Percentiles rank a stretch among this genome's conserved stretches.
Conservation (phyloP, 35 echinoderm and acorn worm species). For the Hemicentrotus pulcherrimus region DNA sequence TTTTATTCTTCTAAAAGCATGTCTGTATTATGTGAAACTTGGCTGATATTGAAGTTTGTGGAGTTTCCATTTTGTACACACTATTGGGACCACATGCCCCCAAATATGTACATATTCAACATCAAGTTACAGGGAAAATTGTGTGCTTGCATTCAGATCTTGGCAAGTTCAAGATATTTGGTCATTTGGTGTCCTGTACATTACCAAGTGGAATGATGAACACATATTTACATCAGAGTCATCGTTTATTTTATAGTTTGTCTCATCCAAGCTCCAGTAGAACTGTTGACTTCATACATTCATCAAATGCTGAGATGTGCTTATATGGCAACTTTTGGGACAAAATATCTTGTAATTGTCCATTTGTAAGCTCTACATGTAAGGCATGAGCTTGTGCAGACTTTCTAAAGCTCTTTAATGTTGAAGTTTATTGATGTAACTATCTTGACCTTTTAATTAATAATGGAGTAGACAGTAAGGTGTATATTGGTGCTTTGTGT, state of each 20-base stretch:
- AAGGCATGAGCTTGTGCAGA: no score
- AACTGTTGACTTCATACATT: no score
- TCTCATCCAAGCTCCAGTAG: no score
- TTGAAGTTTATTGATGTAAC: neutral
- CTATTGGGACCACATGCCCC: neutral
- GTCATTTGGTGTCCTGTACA: no score
- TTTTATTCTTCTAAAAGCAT: neutral
- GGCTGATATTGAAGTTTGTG: neutral
- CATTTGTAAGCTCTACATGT: no score
- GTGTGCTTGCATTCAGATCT: neutral
- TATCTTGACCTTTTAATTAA: neutral
- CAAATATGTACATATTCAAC: neutral
- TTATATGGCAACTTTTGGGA: no score
- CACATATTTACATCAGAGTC: no score
- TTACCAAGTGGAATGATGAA: no score
- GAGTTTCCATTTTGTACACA: neutral
- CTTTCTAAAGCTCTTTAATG: no score
- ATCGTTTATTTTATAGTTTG: no score
- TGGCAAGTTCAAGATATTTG: neutral
- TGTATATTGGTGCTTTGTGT: neutral
- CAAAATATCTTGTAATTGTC: no score
- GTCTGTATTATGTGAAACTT: neutral
- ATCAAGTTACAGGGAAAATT: neutral
- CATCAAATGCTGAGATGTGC: no score
- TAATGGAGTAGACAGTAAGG: neutral